Percentiles rank a stretch among this genome's conserved stretches.
These are phyloP conservation scores for Leptestheria dahalacensis DNA, from an alignment of 1,140 invertebrate species.

Conservation along the genomic window DNA sequence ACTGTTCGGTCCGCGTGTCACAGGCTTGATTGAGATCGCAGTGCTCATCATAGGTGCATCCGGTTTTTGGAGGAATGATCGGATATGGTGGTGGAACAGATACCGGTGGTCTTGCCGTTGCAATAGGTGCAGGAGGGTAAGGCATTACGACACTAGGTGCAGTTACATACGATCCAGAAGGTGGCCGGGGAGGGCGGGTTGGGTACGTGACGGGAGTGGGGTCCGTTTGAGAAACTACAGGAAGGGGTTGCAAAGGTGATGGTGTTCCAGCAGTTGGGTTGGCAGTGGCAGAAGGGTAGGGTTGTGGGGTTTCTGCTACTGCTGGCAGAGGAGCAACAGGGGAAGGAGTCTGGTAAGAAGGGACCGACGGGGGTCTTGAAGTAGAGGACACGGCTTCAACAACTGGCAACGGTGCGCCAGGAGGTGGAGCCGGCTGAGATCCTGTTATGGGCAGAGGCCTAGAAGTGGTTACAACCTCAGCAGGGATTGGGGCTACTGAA, in stretches of 20 bases:
- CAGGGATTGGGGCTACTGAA: not conserved
- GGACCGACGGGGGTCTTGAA: not conserved
- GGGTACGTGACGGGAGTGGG: conserved; percentile 2
- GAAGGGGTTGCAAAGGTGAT: not conserved
- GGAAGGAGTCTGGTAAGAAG: not conserved
- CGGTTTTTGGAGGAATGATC: conserved; percentile 21
- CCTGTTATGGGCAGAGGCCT: not conserved
- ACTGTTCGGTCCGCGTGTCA: conserved; percentile 46
- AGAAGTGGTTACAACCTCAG: not conserved
- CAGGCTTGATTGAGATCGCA: conserved; percentile 54
- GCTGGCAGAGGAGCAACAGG: not conserved
- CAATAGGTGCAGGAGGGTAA: conserved; percentile 1
- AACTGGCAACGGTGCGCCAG: not conserved
- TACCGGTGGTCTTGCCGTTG: conserved; percentile 2
- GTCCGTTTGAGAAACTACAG: not conserved
- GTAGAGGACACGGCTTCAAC: not conserved
- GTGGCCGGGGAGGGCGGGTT: conserved; percentile 2
- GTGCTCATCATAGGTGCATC: conserved; percentile 49
- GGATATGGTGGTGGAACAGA: not conserved
- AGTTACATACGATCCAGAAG: conserved; percentile 1
- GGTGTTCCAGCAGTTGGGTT: not conserved
- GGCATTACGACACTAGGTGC: not conserved
- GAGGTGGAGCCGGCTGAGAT: not conserved
- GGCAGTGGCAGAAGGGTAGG: not conserved
- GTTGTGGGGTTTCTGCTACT: not conserved